Conservation (phyloP, 2,888 invertebrate species). For the Smittia sp. region DNA sequence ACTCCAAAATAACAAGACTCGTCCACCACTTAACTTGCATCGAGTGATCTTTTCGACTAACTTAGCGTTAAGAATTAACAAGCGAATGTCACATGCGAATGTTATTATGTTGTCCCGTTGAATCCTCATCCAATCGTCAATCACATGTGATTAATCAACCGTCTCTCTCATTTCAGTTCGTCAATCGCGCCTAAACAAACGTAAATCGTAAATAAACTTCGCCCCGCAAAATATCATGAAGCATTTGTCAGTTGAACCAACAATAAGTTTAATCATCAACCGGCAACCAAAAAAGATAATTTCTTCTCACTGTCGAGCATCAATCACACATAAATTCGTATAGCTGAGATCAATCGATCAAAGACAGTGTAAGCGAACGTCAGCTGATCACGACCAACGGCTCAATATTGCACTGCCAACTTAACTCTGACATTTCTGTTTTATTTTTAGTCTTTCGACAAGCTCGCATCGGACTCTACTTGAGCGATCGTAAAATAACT, state of each 20-base stretch:
- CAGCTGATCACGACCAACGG: not conserved
- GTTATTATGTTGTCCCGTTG: not conserved
- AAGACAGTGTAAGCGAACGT: conserved; percentile 12
- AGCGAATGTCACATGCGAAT: not conserved
- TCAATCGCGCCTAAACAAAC: conserved; percentile 84
- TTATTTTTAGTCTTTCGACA: conserved; percentile 64
- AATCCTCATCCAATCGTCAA: not conserved
- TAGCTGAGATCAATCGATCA: not conserved
- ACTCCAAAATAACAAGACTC: not conserved
- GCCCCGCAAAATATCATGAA: not conserved
- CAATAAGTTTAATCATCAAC: conserved; percentile 10
- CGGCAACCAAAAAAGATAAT: not conserved
- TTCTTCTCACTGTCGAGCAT: conserved; percentile 7
- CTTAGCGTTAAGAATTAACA: conserved; percentile 10
- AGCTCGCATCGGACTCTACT: conserved; percentile 75
- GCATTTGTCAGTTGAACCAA: not conserved
- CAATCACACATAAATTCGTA: not conserved
- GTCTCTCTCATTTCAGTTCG: conserved; percentile 73
- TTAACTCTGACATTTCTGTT: conserved; percentile 3
- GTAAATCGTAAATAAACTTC: conserved; percentile 48
- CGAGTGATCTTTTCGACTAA: not conserved
- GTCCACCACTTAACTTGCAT: not conserved
- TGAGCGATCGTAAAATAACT: conserved; percentile 65
- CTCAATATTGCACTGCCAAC: not conserved
- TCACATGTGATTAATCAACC: conserved; percentile 35